Conservation (phyloP, 2,113 vertebrate genomes). For the Tyto alba region DNA sequence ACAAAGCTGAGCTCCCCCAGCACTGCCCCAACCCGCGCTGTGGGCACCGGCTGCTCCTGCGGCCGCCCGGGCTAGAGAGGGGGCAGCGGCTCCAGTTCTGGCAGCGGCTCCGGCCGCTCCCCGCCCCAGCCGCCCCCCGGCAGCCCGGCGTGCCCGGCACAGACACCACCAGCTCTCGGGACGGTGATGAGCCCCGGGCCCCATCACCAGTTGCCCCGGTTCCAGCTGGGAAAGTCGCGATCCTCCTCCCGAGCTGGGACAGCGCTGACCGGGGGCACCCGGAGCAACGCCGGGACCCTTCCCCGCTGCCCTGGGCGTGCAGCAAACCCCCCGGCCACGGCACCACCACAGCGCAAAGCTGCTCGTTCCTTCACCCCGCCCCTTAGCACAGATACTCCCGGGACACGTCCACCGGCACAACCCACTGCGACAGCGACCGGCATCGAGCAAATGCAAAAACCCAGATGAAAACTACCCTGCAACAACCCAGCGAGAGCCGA, state of each 20-base stretch:
- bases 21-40: too few relatives aligned
- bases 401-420: not conserved
- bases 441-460: not conserved
- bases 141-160: not conserved
- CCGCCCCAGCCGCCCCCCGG: too few relatives aligned
- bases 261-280: not conserved
- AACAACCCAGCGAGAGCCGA: accelerated
- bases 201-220: not conserved
- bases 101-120: too few relatives aligned
- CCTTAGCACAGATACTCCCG: not conserved
- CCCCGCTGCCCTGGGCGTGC: not conserved
- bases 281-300: not conserved
- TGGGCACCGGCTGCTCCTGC: not conserved
- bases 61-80: not conserved
- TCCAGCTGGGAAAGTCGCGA: not conserved
- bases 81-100: not conserved
- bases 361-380: not conserved
- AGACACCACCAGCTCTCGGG: not conserved
- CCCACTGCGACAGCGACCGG: not conserved
- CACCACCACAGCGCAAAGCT: too few relatives aligned
- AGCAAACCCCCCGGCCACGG: not conserved
- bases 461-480: not conserved
- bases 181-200: not conserved
- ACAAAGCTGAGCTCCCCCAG: too few relatives aligned
- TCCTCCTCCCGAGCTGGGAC: not conserved